Conservation (phyloP, 1,140 invertebrate species). For the Megalopta genalis region DNA sequence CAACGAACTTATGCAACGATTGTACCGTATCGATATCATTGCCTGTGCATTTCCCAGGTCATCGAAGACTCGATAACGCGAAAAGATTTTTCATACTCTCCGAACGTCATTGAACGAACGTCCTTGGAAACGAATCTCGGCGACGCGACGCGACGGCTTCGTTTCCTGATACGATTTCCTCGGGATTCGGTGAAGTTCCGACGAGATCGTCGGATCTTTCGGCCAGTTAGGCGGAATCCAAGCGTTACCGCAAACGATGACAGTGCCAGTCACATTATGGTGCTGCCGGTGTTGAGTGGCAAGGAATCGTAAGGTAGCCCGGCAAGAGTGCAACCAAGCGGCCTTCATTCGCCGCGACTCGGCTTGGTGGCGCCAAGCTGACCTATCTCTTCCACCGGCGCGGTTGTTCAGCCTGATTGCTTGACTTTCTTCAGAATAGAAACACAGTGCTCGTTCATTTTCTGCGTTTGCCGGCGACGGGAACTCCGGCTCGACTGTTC, state of each 20-base stretch:
- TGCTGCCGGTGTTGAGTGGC: conserved; percentile 31
- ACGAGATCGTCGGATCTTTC: not conserved
- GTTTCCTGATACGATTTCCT: no score
- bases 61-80: no score
- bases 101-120: no score
- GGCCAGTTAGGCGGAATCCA: conserved; percentile 4
- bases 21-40: no score
- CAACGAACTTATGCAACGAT: no score
- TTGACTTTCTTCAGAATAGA: conserved; percentile 30
- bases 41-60: no score
- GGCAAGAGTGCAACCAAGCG: conserved; percentile 55
- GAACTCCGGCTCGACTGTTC: not conserved
- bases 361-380: conserved; percentile 71
- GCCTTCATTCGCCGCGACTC: conserved; percentile 64
- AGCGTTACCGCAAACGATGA: conserved; percentile 34
- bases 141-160: no score
- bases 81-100: no score
- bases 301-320: conserved; percentile 28
- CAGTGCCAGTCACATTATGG: conserved; percentile 32
- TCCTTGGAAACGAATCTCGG: no score
- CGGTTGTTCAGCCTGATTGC: conserved; percentile 29
- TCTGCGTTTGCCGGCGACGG: conserved; percentile 7
- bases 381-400: conserved; percentile 67
- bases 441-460: conserved; percentile 16
- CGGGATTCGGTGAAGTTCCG: not conserved